Conservation (phyloP, 2,113 vertebrate species). For the Elaphurus davidianus region DNA sequence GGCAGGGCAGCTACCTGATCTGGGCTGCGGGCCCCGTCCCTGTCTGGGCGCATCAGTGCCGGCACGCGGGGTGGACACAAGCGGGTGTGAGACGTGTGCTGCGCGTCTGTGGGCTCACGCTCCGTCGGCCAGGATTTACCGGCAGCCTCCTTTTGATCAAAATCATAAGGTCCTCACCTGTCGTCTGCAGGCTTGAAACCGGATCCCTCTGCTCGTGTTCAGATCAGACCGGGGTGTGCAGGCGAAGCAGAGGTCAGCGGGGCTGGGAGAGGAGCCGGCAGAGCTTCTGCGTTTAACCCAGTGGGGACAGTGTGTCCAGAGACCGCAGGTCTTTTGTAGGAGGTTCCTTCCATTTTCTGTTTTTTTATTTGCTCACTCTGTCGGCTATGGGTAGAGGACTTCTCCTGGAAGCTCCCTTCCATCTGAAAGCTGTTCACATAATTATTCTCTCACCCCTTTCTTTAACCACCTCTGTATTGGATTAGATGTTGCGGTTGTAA, state of each 20-base stretch:
- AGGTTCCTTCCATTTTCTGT: not conserved
- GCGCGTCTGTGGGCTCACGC: fast-evolving
- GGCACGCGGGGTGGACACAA: fast-evolving
- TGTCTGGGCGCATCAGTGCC: not conserved
- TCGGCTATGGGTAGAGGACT: not conserved
- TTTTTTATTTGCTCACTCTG: not conserved
- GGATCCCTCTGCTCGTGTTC: fast-evolving
- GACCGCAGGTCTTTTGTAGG: fast-evolving
- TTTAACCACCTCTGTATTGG: not conserved
- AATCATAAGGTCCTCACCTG: not conserved
- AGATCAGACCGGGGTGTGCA: not conserved
- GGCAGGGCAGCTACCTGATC: not conserved
- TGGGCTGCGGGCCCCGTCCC: fast-evolving
- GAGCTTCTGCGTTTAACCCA: no score
- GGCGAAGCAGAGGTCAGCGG: no score
- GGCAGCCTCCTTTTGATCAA: not conserved
- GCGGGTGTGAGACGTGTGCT: fast-evolving
- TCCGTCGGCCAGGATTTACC: not conserved
- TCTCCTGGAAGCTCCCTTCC: not conserved
- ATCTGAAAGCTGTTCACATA: not conserved
- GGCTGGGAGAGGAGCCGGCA: fast-evolving
- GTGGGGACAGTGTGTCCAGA: fast-evolving
- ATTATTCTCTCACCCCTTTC: not conserved
- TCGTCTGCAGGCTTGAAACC: not conserved
- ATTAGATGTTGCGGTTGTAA: not conserved